Base-by-base conservation (phyloP, 2,797 vertebrate species). In the Cichlasoma orientale region DNA sequence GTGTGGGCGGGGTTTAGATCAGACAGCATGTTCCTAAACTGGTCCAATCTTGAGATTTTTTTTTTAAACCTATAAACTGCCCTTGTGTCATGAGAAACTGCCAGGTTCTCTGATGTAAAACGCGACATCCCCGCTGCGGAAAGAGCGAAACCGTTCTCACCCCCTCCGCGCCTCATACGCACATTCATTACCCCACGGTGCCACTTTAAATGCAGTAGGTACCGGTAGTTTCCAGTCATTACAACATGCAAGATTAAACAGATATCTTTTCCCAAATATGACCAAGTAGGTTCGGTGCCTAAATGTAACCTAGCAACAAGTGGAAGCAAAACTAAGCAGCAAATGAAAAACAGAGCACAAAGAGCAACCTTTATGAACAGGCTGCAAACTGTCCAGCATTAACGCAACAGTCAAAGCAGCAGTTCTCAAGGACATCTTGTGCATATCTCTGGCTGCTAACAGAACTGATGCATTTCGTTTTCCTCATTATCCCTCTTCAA, bases 241-340 rank as follows among this genome's bases (percentile, higher is more conserved):
- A 47, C 25, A 66, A 47, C 23, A 66, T 3, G 0, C 38, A 27
- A 66, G 23, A 66, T 47, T 66, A 0, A 63, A 63, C 38, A 63
- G 21, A 38, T 44, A 5, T 66, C 41, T 44, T 5, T 47, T 66
- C 61, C 2, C 5, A 19, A 47, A 47, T 41, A 27, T 27, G 23
- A 29, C 41, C 16, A 47, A 44, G 41, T 44, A 44, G 16, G 23
- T 66, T 66, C 27, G 23, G 19, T 29, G 41, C 23, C 27, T 47
- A 47, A 19, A 66, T 19, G 61, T 66, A 66, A 66, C 61, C 61
- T 66, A 66, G 41, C 61, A 66, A 66, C 61, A 66, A 66, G 23
- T 29, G 41, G 47, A 25, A 47, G 23, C 41, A n/a, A 52, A 29
- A 47, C 61, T 66, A 66, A 44, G 47, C 61, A 66, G 61, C 61